Conservation (phyloP, 2,113 vertebrate species). For the Urocolius indicus region DNA sequence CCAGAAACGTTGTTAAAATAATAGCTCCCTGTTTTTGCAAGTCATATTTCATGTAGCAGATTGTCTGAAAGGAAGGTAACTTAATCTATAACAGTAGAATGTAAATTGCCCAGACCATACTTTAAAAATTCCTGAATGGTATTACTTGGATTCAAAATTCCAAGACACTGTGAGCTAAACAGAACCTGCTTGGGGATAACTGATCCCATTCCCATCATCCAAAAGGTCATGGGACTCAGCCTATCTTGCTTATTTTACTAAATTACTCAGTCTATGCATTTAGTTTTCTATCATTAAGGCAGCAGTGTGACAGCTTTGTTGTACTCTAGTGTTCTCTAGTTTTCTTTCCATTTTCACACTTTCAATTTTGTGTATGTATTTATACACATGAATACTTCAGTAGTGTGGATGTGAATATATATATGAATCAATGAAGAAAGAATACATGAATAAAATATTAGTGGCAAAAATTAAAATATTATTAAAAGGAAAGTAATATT, state of each 20-base stretch:
- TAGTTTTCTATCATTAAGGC: constrained; percentile 24
- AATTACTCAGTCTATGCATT: constrained; percentile 46
- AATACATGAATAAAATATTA: background rate
- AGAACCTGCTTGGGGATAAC: constrained; percentile 20
- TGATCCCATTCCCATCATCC: constrained; percentile 1
- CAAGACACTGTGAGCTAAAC: background rate
- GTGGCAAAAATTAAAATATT: background rate
- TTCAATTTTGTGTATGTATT: background rate
- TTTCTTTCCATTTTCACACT: constrained; percentile 43
- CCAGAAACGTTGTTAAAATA: constrained; percentile 70
- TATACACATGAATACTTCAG: background rate
- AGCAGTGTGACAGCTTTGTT: constrained; percentile 44
- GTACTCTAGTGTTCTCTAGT: background rate
- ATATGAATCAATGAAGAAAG: background rate
- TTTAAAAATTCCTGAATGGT: background rate
- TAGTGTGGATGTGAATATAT: background rate
- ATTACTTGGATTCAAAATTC: background rate
- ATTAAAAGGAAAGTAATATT: background rate
- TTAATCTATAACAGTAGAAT: constrained; percentile 8
- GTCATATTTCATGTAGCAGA: constrained; percentile 25
- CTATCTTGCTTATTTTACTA: constrained; percentile 2
- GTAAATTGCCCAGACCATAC: background rate
- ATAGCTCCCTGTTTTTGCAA: constrained; percentile 55
- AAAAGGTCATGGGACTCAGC: background rate
- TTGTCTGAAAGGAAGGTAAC: constrained; percentile 38